These are phyloP conservation scores for Eutrigla gurnardus DNA, from an alignment of 2,797 vertebrate species.

Conservation along the genomic window DNA sequence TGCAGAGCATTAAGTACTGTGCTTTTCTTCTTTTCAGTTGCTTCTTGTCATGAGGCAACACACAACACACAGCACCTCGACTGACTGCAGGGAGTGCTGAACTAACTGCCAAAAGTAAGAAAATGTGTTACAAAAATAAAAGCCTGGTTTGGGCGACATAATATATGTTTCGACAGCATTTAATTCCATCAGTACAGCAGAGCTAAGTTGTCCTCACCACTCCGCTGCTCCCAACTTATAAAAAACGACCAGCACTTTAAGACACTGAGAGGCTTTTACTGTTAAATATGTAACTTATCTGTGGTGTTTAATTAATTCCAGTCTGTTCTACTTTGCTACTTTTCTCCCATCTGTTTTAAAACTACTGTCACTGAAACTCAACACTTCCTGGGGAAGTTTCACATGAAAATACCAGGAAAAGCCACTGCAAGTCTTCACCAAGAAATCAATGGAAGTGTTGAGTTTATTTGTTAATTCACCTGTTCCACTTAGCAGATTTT, in stretches of 20 bases:
- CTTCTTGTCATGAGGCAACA: background rate
- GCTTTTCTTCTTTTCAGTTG: background rate
- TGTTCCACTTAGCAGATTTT: too few relatives aligned
- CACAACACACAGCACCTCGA: background rate
- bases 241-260: too few relatives aligned
- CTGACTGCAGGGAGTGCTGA: background rate
- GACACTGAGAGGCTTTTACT: too few relatives aligned
- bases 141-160: background rate
- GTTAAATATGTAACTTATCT: background rate
- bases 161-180: background rate
- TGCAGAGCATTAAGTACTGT: background rate
- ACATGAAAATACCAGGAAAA: background rate
- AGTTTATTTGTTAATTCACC: too few relatives aligned
- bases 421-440: too few relatives aligned
- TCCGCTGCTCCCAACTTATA: background rate
- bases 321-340: background rate
- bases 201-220: background rate
- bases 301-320: background rate
- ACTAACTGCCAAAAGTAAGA: background rate
- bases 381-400: background rate
- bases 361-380: background rate
- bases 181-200: background rate
- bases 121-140: background rate
- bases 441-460: too few relatives aligned
- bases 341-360: background rate